phyloP scores from a whole-genome alignment of 2,113 vertebrate species.

The Semicossyphus pulcher region DNA sequence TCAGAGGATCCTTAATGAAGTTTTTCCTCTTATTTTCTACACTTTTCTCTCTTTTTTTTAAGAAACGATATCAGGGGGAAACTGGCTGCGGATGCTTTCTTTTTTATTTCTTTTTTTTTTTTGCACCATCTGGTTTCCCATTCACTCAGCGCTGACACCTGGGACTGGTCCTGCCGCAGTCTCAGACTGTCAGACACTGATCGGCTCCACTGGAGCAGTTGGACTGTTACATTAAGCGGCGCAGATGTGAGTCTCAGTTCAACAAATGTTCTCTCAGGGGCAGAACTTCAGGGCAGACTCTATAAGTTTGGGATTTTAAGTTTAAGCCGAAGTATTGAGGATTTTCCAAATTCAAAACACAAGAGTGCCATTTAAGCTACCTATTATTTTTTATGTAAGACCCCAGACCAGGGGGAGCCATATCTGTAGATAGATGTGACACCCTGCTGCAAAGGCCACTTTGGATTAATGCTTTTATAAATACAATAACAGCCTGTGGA shows the following conservation, averaged over 20 bases:
- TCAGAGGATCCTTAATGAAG: slow-evolving; percentile 40
- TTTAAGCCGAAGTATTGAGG: neutral
- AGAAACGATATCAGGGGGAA: neutral
- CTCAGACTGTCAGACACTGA: slow-evolving; percentile 1
- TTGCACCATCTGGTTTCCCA: slow-evolving; percentile 8
- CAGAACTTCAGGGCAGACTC: neutral
- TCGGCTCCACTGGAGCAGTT: slow-evolving; percentile 4
- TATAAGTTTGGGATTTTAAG: neutral
- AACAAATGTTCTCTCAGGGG: slow-evolving; percentile 7
- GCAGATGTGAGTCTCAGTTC: neutral
- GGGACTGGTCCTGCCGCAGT: slow-evolving; percentile 12
- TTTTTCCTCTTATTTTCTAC: slow-evolving; percentile 7
- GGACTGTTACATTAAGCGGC: neutral
- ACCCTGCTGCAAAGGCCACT: neutral
- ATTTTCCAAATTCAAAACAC: neutral
- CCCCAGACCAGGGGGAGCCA: neutral
- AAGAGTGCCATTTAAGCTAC: neutral
- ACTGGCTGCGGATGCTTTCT: neutral
- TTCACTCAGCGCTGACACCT: slow-evolving; percentile 7
- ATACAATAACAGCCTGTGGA: no score
- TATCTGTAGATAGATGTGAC: neutral
- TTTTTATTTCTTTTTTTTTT: neutral
- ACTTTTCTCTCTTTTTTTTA: neutral
- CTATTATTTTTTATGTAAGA: neutral
- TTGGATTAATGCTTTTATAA: neutral